Evolutionary conservation across 2,797 vertebrate genomes (phyloP).

Genomic region (Staurois parvus): DNA sequence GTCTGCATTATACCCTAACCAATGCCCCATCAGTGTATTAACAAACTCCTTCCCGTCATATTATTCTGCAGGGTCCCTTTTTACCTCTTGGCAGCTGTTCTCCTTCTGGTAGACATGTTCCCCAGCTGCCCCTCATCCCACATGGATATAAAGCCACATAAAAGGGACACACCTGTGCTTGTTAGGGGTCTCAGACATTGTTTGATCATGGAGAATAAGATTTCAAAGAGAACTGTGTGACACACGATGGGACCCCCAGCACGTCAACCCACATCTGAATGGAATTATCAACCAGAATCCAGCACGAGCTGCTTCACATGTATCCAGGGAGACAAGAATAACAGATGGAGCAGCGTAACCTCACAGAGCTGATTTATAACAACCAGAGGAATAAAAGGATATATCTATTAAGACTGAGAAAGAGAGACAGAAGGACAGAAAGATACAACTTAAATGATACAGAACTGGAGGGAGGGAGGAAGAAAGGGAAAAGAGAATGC

Average conservation of each 20-base stretch:
- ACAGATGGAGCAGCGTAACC: background rate
- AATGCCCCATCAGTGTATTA: background rate
- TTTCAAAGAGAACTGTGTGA: constrained; percentile 15
- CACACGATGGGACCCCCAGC: constrained; percentile 4
- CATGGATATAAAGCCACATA: constrained; percentile 31
- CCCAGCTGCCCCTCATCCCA: constrained; percentile 15
- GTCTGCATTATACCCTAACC: background rate
- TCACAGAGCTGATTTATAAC: background rate
- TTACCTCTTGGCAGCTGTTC: background rate
- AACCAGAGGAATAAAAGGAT: background rate
- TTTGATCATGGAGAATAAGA: constrained; percentile 23
- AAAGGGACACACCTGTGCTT: constrained; percentile 14
- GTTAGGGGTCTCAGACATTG: constrained; percentile 2
- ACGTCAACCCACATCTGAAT: constrained; percentile 5
- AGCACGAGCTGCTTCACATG: background rate
- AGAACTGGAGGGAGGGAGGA: background rate
- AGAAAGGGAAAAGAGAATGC: background rate
- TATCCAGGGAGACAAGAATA: background rate
- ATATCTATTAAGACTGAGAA: background rate
- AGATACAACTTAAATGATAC: background rate
- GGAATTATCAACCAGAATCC: constrained; percentile 21
- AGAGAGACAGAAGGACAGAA: background rate
- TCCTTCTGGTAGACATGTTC: background rate
- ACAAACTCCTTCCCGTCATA: background rate
- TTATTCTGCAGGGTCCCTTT: background rate